A percentile compares a stretch with the other conserved stretches of the same genome.
Conservation (phyloP, 2,888 invertebrate genomes). For the Sinodicranocentrus sp. region DNA sequence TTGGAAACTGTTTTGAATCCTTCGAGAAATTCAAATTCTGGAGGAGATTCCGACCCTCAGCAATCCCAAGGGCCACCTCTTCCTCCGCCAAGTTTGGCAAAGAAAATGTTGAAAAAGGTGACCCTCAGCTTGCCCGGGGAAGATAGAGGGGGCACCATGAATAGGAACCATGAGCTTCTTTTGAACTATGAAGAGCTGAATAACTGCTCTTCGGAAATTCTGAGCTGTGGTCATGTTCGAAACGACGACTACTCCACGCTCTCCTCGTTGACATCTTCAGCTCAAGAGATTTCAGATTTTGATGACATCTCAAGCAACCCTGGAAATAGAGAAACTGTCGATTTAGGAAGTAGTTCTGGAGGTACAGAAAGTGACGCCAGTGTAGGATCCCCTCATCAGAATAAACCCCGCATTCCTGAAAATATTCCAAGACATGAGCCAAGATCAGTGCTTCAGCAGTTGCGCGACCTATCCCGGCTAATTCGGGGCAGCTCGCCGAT, state of each 20-base stretch:
- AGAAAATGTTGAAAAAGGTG: conserved; percentile 61
- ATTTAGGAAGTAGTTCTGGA: not conserved
- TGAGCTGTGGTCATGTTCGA: conserved; percentile 74
- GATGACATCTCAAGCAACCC: conserved; percentile 48
- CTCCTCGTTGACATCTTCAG: conserved; percentile 70
- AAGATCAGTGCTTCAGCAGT: conserved; percentile 72
- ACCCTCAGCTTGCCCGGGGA: conserved; percentile 63
- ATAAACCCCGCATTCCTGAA: not conserved
- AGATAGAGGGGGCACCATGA: conserved; percentile 4
- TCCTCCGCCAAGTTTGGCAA: not conserved
- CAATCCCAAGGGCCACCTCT: not conserved
- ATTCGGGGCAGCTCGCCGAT: conserved; percentile 73
- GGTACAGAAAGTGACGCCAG: conserved; percentile 39
- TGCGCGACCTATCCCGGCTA: conserved; percentile 71
- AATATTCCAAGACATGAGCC: conserved; percentile 36
- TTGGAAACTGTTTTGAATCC: conserved; percentile 66
- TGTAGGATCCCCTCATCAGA: not conserved
- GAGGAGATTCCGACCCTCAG: not conserved
- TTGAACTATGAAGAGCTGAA: conserved; percentile 61
- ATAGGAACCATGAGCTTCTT: conserved; percentile 49
- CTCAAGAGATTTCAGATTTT: conserved; percentile 64
- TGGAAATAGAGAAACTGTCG: conserved; percentile 35
- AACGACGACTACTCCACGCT: conserved; percentile 74
- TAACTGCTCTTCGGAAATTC: conserved; percentile 62
- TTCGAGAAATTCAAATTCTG: conserved; percentile 5